Percentiles rank a stretch among this genome's conserved stretches.
Conservation (phyloP, 2,113 vertebrate species). For the Pontoporia blainvillei region DNA sequence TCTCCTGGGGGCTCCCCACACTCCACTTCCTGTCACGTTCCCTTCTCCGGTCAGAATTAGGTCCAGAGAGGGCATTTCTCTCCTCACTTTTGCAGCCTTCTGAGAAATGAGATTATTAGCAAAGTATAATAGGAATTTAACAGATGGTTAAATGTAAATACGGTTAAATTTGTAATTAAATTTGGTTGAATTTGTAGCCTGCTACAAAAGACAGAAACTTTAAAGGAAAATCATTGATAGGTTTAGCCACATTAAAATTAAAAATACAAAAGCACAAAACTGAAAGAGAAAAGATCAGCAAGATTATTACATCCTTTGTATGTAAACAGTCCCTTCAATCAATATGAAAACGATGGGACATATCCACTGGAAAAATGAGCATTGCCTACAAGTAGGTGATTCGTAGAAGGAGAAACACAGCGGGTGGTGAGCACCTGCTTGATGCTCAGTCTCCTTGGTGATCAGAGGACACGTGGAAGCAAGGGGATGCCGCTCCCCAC, state of each 20-base stretch:
- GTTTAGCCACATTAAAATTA: neutral
- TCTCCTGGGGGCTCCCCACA: accelerated
- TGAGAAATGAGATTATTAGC: neutral
- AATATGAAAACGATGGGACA: neutral
- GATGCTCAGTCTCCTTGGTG: neutral
- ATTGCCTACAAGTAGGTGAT: neutral
- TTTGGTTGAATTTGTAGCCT: neutral
- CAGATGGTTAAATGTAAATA: too few relatives aligned
- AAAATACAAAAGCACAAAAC: neutral
- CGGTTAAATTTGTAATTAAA: too few relatives aligned
- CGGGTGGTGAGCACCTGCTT: too few relatives aligned
- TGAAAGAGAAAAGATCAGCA: neutral
- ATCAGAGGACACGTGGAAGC: accelerated
- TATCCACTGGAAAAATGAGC: neutral
- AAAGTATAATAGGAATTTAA: neutral
- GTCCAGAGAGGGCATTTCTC: neutral
- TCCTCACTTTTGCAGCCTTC: neutral
- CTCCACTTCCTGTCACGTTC: neutral
- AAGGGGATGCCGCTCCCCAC: neutral
- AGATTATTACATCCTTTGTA: neutral
- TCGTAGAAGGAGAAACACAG: neutral
- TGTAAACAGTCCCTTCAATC: neutral
- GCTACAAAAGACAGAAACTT: neutral
- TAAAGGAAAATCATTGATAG: neutral
- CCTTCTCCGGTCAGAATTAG: neutral